phyloP scores from a whole-genome alignment of 2,797 vertebrate genomes.

The Enteromius viviparus region DNA sequence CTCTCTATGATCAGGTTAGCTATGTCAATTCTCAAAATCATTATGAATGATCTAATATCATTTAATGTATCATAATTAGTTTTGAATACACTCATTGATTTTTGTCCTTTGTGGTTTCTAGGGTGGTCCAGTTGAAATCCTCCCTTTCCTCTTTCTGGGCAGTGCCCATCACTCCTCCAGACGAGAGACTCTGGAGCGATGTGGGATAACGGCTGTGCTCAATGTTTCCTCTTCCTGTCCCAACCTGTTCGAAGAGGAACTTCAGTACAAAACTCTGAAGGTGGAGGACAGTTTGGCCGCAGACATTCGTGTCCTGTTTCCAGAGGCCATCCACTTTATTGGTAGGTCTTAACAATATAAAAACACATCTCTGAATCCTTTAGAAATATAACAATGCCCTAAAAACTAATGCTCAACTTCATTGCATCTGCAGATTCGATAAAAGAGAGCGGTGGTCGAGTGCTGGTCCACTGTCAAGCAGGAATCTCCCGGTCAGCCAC shows the following conservation, averaged over 20 bases:
- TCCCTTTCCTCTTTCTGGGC: constrained; percentile 86
- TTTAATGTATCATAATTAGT: not conserved
- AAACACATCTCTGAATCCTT: not conserved
- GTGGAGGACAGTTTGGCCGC: constrained; percentile 86
- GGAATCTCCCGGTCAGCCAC: constrained; percentile 89
- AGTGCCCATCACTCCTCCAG: constrained; percentile 85
- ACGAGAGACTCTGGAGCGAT: constrained; percentile 77
- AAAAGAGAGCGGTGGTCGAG: constrained; percentile 82
- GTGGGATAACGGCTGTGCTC: constrained; percentile 85
- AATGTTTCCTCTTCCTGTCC: constrained; percentile 87
- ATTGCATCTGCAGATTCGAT: constrained; percentile 76
- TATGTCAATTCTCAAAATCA: not conserved
- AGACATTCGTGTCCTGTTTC: constrained; percentile 84
- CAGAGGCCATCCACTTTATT: constrained; percentile 85
- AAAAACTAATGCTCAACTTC: not conserved
- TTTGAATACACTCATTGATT: not conserved
- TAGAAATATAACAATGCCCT: not conserved
- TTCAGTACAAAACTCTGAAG: constrained; percentile 81
- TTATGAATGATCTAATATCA: not conserved
- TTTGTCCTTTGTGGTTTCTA: constrained; percentile 55
- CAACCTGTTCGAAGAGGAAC: constrained; percentile 83
- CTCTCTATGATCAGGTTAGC: constrained; percentile 84
- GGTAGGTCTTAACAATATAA: constrained; percentile 67
- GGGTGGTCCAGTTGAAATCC: constrained; percentile 86
- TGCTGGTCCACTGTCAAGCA: constrained; percentile 89